Evolutionary conservation across 1,140 invertebrate species (phyloP).

Genomic region (Zaprionus gabonicus): DNA sequence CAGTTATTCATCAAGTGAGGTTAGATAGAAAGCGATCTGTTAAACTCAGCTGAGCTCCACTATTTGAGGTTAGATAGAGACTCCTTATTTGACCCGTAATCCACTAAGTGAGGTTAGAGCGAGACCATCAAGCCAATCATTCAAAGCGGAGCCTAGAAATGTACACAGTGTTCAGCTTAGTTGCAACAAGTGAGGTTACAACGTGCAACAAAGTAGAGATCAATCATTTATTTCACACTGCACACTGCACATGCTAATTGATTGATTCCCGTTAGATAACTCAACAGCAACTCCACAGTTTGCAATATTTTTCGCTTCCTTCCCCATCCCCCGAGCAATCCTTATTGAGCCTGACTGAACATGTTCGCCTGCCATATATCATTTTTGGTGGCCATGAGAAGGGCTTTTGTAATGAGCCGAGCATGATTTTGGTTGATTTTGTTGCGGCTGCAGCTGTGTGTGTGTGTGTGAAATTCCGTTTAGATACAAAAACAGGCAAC

Average conservation of each 20-base stretch:
- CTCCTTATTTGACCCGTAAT: background rate
- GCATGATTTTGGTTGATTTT: conserved; percentile 64
- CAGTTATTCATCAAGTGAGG: background rate
- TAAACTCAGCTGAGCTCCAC: too few relatives aligned
- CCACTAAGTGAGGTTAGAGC: background rate
- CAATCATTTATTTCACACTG: background rate
- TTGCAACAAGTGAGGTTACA: background rate
- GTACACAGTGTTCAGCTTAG: too few relatives aligned
- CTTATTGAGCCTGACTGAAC: conserved; percentile 8
- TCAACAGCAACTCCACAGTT: background rate
- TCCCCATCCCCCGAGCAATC: background rate
- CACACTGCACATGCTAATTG: background rate
- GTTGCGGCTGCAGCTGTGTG: background rate
- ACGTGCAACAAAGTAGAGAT: background rate
- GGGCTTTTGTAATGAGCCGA: conserved; percentile 71
- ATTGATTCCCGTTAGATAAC: background rate
- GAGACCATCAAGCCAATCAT: background rate
- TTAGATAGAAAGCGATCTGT: background rate
- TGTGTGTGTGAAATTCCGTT: conserved; percentile 34
- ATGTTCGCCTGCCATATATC: conserved; percentile 26
- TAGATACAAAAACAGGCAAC: conserved; percentile 16
- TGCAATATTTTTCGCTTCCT: background rate
- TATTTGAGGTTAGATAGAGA: too few relatives aligned
- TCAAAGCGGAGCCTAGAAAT: too few relatives aligned
- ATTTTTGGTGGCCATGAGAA: conserved; percentile 54